phyloP scores from a whole-genome alignment of 2,113 vertebrate species.

The Oophaga pumilio region DNA sequence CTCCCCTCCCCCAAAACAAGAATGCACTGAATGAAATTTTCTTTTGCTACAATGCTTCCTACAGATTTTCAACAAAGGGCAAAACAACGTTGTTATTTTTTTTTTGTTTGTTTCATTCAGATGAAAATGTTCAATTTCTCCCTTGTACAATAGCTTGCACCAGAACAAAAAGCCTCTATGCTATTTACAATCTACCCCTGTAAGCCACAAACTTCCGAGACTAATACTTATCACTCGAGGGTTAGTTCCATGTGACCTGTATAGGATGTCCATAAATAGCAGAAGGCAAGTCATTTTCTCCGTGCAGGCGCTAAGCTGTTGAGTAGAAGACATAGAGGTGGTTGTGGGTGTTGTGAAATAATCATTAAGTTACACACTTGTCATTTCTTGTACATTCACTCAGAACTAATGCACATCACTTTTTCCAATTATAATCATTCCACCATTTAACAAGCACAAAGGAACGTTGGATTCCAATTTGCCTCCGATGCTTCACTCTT shows the following conservation, averaged over 20 bases:
- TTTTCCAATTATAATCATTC: conserved; percentile 86
- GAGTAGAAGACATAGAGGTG: conserved; percentile 68
- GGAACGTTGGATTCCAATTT: conserved; percentile 82
- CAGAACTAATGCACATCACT: conserved; percentile 87
- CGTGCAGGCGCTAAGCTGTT: conserved; percentile 74
- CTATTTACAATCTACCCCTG: conserved; percentile 75
- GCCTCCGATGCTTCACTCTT: conserved; percentile 79
- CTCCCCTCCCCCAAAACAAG: not conserved
- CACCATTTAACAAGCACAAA: conserved; percentile 88
- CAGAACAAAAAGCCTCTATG: conserved; percentile 63
- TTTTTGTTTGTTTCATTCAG: conserved; percentile 65
- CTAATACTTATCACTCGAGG: conserved; percentile 77
- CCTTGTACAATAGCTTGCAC: conserved; percentile 63
- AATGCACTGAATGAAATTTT: conserved; percentile 30
- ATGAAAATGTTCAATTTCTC: conserved; percentile 64
- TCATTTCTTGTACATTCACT: conserved; percentile 87
- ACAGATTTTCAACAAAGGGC: conserved; percentile 42
- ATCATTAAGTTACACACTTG: conserved; percentile 84
- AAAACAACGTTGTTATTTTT: conserved; percentile 53
- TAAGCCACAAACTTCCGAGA: conserved; percentile 78
- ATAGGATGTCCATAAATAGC: conserved; percentile 75
- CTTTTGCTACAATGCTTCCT: conserved; percentile 22
- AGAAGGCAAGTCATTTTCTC: conserved; percentile 75
- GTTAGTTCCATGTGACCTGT: conserved; percentile 83
- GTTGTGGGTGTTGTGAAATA: conserved; percentile 75